Conservation (phyloP, 2,113 vertebrate genomes). For the Pholis gunnellus region DNA sequence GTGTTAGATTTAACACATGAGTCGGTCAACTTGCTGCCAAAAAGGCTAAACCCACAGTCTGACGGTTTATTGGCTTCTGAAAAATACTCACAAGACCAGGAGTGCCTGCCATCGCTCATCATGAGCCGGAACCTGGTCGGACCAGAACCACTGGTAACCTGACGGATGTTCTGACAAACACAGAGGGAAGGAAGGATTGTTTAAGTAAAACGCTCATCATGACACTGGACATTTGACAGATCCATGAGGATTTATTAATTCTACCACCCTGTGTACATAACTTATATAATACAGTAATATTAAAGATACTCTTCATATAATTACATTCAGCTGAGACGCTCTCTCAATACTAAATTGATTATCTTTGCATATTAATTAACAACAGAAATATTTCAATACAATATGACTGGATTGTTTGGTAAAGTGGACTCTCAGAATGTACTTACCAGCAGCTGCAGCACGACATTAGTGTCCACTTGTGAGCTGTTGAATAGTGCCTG, state of each 20-base stretch:
- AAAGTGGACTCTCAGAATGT: background rate
- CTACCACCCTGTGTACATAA: background rate
- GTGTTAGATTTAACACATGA: background rate
- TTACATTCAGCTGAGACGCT: background rate
- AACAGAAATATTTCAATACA: background rate
- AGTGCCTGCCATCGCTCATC: slow-evolving; percentile 92
- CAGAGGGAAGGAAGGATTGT: background rate
- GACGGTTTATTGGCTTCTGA: background rate
- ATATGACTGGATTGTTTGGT: background rate
- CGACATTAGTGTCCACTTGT: slow-evolving; percentile 16
- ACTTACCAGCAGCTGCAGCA: slow-evolving; percentile 79
- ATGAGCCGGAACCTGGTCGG: slow-evolving; percentile 85
- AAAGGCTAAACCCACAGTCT: background rate
- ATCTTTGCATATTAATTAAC: background rate
- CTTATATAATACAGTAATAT: background rate
- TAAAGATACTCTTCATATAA: background rate
- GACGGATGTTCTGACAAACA: slow-evolving; percentile 81
- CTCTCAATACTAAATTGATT: background rate
- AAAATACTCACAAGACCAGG: slow-evolving; percentile 85
- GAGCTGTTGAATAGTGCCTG: slow-evolving; percentile 63
- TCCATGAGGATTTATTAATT: background rate
- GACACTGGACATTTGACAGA: background rate
- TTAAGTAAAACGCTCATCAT: background rate
- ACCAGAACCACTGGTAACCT: slow-evolving; percentile 75
- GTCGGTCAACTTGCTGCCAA: background rate